Base-by-base conservation (phyloP, 2,797 vertebrate genomes). In the Tiaroga cobitis region DNA sequence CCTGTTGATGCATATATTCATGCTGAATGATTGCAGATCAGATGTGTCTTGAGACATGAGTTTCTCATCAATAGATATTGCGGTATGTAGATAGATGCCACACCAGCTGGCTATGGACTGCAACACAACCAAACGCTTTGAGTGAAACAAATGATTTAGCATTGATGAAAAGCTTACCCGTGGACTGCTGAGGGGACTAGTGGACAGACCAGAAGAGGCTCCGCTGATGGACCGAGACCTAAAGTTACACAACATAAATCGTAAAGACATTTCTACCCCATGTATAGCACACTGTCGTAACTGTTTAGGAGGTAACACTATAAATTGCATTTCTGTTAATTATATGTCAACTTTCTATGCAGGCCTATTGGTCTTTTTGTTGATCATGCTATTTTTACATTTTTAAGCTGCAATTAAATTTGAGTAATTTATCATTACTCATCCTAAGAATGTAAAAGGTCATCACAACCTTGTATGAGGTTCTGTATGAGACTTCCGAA, bases 151-250 rank as follows among this genome's bases (percentile, higher is more conserved):
- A 32, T 32, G 39, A 63, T 46, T 81, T 34, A 13, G 34, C 39
- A 13, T 43, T n/a, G n/a, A 82, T 67, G 8, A n/a, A 85, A 32
- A 95, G 39, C 97, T 98, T 93, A 99, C 97, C 97, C 97, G 95
- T 87, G 97, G 97, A 93, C 97, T 99, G 96, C 97, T 98, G 93
- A 99, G 97, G 2, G 97, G 97, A 91, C 97, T 99, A 90, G 96
- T 98, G 93, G 97, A 98, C 84, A 99, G 96, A 89, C 96, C 96
- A 32, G 97, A 98, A 2, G 97, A 98, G 0, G 97, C 97, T 21
- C 97, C 97, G 0, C 97, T 99, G 96, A 98, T 98, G 81, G 97
- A 98, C 67, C 97, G 95, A 84, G 97, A 99, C 95, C 97, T 99
- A 37, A 51, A 90, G 69, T 80, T 29, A 86, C 84, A 87, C 81